Evolutionary conservation across 2,797 vertebrate genomes (phyloP).

Genomic region (Takifugu ocellatus): DNA sequence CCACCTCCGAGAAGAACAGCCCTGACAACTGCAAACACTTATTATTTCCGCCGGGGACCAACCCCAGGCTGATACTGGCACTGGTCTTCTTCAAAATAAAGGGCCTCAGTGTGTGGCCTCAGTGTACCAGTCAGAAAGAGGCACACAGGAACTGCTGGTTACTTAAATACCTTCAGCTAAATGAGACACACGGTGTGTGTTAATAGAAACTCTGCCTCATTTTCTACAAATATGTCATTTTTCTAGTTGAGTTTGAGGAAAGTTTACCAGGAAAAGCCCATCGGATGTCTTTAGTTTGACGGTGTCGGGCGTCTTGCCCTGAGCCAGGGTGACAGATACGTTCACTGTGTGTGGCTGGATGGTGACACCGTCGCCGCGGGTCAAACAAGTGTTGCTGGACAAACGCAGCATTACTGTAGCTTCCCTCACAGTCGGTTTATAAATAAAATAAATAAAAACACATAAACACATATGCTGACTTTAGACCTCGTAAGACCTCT

Average conservation of each 20-base stretch:
- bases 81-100: slow-evolving; percentile 16
- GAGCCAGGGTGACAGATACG: not conserved
- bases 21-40: slow-evolving; percentile 42
- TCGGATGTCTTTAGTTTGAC: not conserved
- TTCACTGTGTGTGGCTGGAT: not conserved
- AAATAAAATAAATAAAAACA: not conserved
- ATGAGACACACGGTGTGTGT: slow-evolving; percentile 5
- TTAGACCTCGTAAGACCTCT: too few species aligned
- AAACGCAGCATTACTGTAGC: not conserved
- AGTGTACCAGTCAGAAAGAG: slow-evolving; percentile 17
- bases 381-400: not conserved
- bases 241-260: not conserved
- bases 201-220: too few species aligned
- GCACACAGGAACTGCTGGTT: not conserved
- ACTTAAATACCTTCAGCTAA: slow-evolving; percentile 1
- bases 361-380: not conserved
- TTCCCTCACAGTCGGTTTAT: not conserved
- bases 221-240: too few species aligned
- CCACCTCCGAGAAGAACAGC: slow-evolving; percentile 44
- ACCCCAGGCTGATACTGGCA: slow-evolving; percentile 1
- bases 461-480: not conserved
- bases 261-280: not conserved
- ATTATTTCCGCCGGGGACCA: slow-evolving; percentile 8
- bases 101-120: slow-evolving; percentile 13
- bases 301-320: not conserved